These are phyloP conservation scores for Pipistrellus nathusii DNA, from an alignment of 2,797 vertebrate genomes.

Conservation along the genomic window DNA sequence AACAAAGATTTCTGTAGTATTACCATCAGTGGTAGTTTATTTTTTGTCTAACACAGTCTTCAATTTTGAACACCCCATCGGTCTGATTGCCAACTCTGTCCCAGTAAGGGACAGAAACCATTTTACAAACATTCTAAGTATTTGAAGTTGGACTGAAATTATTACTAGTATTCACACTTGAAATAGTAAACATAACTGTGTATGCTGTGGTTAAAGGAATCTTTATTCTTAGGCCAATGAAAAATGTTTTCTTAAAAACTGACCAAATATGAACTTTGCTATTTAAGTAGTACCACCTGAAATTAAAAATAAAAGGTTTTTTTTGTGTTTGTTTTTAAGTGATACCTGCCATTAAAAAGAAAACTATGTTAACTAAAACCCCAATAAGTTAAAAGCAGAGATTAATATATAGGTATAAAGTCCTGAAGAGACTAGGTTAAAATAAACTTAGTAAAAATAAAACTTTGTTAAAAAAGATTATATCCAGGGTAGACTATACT, in stretches of 20 bases:
- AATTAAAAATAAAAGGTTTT: slow-evolving; percentile 45
- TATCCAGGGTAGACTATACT: not conserved
- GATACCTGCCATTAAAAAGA: slow-evolving; percentile 53
- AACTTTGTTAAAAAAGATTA: not conserved
- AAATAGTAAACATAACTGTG: slow-evolving; percentile 34
- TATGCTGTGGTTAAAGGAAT: not conserved
- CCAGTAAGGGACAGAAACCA: not conserved
- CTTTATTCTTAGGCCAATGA: slow-evolving; percentile 56
- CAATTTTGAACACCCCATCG: not conserved
- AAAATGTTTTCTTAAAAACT: not conserved
- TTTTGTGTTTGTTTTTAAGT: not conserved
- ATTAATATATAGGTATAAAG: slow-evolving; percentile 1
- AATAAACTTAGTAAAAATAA: slow-evolving; percentile 46
- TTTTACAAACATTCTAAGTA: slow-evolving; percentile 12
- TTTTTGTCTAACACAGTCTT: not conserved
- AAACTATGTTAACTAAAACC: slow-evolving; percentile 36
- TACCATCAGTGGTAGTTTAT: not conserved
- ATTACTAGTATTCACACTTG: not conserved
- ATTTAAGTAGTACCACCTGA: slow-evolving; percentile 38
- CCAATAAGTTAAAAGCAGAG: slow-evolving; percentile 43
- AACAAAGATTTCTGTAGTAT: not conserved
- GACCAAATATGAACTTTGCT: slow-evolving; percentile 43
- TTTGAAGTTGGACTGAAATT: slow-evolving; percentile 53
- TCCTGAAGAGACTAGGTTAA: slow-evolving; percentile 19
- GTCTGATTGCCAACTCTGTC: not conserved